Percentiles rank a stretch among this genome's conserved stretches.
phyloP scores from a whole-genome alignment of 2,888 invertebrate genomes.

The Doris montereyensis region DNA sequence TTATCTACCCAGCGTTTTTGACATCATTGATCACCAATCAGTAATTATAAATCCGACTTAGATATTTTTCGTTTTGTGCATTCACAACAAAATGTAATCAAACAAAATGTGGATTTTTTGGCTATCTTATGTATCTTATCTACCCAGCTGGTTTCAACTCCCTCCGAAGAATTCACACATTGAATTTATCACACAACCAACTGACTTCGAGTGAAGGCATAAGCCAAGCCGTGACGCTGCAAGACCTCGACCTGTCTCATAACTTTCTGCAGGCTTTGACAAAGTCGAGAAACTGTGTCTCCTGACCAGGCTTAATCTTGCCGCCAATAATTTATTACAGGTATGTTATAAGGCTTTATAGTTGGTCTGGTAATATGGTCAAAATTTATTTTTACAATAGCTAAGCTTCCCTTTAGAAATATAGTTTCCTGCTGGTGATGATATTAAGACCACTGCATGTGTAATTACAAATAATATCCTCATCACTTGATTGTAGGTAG shows the following conservation, averaged over 20 bases:
- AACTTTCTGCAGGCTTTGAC: conserved; percentile 65
- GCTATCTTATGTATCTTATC: neutral
- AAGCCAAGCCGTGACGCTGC: conserved; percentile 59
- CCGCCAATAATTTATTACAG: conserved; percentile 65
- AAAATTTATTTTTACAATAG: too few relatives aligned
- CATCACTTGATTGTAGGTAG: too few relatives aligned
- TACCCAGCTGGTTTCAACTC: conserved; percentile 57
- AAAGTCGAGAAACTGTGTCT: conserved; percentile 60
- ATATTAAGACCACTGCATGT: too few relatives aligned
- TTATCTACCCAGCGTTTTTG: too few relatives aligned
- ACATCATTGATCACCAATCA: too few relatives aligned
- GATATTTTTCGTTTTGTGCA: too few relatives aligned
- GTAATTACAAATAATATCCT: too few relatives aligned
- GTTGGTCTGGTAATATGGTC: too few relatives aligned
- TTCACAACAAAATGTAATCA: too few relatives aligned
- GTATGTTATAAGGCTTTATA: conserved; percentile 52
- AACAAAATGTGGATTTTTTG: neutral
- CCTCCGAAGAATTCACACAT: conserved; percentile 61
- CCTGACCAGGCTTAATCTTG: conserved; percentile 57
- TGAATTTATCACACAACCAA: conserved; percentile 65
- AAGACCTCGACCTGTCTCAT: conserved; percentile 63
- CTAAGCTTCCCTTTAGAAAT: too few relatives aligned
- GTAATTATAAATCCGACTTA: too few relatives aligned
- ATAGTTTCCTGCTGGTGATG: too few relatives aligned
- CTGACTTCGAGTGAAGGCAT: conserved; percentile 64